Conservation (phyloP, 2,113 vertebrate species). For the Rhodinocichla rosea region DNA sequence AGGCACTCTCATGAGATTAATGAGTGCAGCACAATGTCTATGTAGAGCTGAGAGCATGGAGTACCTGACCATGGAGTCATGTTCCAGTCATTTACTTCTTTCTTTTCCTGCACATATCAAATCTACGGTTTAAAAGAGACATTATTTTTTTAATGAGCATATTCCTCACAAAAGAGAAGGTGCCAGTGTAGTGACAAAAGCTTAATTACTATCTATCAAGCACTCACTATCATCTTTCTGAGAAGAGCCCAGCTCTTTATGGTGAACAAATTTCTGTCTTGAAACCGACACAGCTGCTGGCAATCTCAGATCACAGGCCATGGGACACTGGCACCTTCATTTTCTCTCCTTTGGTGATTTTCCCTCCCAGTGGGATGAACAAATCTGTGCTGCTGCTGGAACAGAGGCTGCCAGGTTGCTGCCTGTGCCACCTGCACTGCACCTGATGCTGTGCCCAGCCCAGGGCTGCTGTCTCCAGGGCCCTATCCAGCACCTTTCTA, state of each 20-base stretch:
- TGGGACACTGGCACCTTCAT: neutral
- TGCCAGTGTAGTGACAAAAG: neutral
- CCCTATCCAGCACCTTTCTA: neutral
- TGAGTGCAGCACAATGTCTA: neutral
- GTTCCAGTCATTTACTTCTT: neutral
- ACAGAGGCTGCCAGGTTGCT: neutral
- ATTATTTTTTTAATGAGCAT: neutral
- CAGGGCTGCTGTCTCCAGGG: neutral
- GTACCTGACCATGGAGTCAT: neutral
- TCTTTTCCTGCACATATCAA: neutral
- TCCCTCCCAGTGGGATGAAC: neutral
- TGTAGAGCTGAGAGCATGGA: neutral
- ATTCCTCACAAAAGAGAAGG: neutral
- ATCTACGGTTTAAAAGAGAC: neutral
- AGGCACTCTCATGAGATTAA: neutral
- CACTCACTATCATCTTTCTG: neutral
- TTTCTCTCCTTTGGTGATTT: neutral
- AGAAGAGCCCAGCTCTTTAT: neutral
- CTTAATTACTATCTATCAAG: neutral
- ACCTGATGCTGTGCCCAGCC: neutral
- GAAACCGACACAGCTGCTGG: neutral
- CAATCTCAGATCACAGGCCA: neutral
- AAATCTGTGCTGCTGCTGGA: neutral
- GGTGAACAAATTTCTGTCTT: neutral
- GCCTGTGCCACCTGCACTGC: neutral